Conservation (phyloP, 2,113 vertebrate species). For the Chaetodon auriga region DNA sequence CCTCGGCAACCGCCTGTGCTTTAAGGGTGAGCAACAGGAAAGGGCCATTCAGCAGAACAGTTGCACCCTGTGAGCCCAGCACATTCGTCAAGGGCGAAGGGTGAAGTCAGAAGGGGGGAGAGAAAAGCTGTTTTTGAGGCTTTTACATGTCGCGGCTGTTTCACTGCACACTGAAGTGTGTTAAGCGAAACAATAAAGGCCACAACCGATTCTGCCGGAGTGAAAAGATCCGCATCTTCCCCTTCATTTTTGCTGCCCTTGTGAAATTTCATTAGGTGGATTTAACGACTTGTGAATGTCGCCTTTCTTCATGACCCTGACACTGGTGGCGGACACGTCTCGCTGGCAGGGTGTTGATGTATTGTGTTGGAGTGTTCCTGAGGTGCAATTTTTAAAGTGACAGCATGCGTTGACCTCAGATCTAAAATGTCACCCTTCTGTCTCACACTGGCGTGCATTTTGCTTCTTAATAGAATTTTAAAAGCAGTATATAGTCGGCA, state of each 20-base stretch:
- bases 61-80: slow-evolving; percentile 73
- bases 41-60: slow-evolving; percentile 81
- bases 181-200: slow-evolving; percentile 67
- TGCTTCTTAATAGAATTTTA: slow-evolving; percentile 65
- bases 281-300: slow-evolving; percentile 81
- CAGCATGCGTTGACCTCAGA: slow-evolving; percentile 70
- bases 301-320: slow-evolving; percentile 79
- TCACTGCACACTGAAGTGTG: slow-evolving; percentile 48
- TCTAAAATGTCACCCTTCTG: slow-evolving; percentile 53
- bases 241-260: slow-evolving; percentile 75
- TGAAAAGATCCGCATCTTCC: slow-evolving; percentile 74
- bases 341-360: slow-evolving; percentile 72
- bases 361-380: slow-evolving; percentile 72
- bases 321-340: slow-evolving; percentile 66
- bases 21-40: slow-evolving; percentile 81
- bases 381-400: slow-evolving; percentile 77
- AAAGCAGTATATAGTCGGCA: slow-evolving; percentile 22
- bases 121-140: slow-evolving; percentile 62
- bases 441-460: slow-evolving; percentile 50
- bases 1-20: slow-evolving; percentile 71
- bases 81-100: slow-evolving; percentile 79
- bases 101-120: slow-evolving; percentile 63
- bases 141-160: slow-evolving; percentile 69
- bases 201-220: slow-evolving; percentile 53
- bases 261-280: slow-evolving; percentile 83